Conservation (phyloP, 2,113 vertebrate genomes). For the Elephantulus edwardii region DNA sequence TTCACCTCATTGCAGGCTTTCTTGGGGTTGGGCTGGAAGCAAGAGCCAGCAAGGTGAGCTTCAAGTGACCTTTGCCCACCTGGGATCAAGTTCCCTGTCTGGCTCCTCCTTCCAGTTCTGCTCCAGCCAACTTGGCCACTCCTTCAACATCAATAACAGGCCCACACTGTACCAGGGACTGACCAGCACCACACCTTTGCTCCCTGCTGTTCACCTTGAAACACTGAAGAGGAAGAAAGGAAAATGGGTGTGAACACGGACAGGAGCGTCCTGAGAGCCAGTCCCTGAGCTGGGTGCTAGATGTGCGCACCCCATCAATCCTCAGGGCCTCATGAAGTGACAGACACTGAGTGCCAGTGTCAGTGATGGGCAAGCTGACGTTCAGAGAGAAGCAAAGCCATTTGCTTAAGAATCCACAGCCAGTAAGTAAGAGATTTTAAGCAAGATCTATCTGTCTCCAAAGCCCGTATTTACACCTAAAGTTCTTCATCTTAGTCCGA, state of each 20-base stretch:
- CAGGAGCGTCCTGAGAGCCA: not conserved
- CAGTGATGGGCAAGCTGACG: not conserved
- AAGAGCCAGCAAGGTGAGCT: not conserved
- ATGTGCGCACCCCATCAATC: not conserved
- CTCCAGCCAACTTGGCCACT: slow-evolving; percentile 2
- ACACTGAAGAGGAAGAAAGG: slow-evolving; percentile 19
- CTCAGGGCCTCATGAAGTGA: slow-evolving; percentile 4
- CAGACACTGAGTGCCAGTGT: not conserved
- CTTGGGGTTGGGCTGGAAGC: not conserved
- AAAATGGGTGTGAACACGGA: not conserved
- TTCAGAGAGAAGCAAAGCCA: not conserved
- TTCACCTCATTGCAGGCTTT: not conserved
- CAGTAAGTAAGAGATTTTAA: not conserved
- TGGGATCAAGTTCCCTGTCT: slow-evolving; percentile 27
- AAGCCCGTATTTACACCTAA: not conserved
- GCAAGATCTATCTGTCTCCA: not conserved
- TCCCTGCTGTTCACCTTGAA: not conserved
- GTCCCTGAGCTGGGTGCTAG: not conserved
- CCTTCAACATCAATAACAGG: slow-evolving; percentile 46
- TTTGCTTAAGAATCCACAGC: not conserved
- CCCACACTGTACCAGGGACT: not conserved
- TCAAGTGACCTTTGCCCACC: slow-evolving; percentile 41
- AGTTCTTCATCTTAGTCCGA: not conserved
- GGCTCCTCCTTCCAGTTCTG: slow-evolving; percentile 16
- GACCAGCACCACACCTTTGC: not conserved